A percentile compares a stretch with the other conserved stretches of the same genome.
These are phyloP conservation scores for Phoxinus dragarum DNA, from an alignment of 2,797 vertebrate genomes.

Conservation along the genomic window DNA sequence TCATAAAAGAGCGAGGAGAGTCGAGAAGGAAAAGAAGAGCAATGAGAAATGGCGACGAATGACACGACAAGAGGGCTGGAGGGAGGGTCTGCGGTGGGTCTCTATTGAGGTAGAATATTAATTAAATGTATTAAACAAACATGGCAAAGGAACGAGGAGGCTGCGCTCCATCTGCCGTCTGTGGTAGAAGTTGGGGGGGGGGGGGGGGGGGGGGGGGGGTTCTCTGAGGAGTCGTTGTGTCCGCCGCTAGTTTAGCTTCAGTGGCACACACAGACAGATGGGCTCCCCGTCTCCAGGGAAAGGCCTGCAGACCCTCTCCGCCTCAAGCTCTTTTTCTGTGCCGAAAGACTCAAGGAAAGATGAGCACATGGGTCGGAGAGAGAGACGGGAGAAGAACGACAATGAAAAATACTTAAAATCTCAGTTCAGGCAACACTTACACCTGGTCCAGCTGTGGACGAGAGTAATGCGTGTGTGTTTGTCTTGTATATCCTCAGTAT, in stretches of 20 bases:
- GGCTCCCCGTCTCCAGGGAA: conserved; percentile 85
- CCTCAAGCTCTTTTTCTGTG: conserved; percentile 81
- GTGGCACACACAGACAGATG: conserved; percentile 90
- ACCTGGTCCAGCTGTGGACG: conserved; percentile 80
- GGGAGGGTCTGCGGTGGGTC: conserved; percentile 66
- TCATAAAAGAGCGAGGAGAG: conserved; percentile 48
- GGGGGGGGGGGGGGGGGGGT: conserved; percentile 78
- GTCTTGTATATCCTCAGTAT: conserved; percentile 77
- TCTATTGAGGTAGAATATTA: conserved; percentile 88
- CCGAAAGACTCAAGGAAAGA: conserved; percentile 52
- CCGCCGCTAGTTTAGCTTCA: conserved; percentile 90
- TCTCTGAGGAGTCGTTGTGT: conserved; percentile 82
- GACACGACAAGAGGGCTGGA: conserved; percentile 68
- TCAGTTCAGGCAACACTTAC: conserved; percentile 83
- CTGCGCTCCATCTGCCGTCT: conserved; percentile 88
- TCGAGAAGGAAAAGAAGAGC: conserved; percentile 4
- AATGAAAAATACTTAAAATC: neutral
- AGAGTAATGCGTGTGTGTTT: conserved; percentile 78
- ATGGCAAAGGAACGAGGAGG: conserved; percentile 83
- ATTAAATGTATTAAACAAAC: conserved; percentile 96
- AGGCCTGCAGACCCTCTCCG: conserved; percentile 83
- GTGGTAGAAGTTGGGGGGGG: conserved; percentile 76
- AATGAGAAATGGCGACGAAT: conserved; percentile 41
- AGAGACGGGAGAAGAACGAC: neutral
- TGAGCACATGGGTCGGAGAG: conserved; percentile 34